These are phyloP conservation scores for Aelia acuminata DNA, from an alignment of 2,888 invertebrate species.

Conservation along the genomic window DNA sequence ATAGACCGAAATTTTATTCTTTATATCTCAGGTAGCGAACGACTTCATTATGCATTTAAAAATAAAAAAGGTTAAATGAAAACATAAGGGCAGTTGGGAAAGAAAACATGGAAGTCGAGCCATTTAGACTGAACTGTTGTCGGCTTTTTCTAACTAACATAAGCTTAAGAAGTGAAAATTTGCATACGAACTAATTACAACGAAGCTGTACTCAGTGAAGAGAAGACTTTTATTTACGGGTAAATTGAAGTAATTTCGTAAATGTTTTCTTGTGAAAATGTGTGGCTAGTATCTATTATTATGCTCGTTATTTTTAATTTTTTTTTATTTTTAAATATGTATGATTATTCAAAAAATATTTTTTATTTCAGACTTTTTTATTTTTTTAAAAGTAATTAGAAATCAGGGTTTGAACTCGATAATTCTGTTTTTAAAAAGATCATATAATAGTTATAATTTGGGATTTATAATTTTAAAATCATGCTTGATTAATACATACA, in stretches of 20 bases:
- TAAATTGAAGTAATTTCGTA: neutral
- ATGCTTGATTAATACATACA: no score
- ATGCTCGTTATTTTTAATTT: neutral
- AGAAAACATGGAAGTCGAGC: neutral
- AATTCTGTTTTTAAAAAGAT: no score
- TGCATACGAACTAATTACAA: conserved; percentile 21
- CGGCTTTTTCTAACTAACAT: neutral
- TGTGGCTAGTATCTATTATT: neutral
- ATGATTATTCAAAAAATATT: no score
- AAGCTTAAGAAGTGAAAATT: conserved; percentile 39
- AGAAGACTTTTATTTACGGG: neutral
- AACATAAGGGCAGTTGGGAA: neutral
- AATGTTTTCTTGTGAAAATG: neutral
- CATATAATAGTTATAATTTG: no score
- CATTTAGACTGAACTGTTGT: neutral
- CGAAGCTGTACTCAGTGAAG: neutral
- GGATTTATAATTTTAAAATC: no score
- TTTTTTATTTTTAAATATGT: neutral
- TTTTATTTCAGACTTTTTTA: no score
- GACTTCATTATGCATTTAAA: neutral
- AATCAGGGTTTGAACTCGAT: no score
- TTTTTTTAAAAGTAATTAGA: no score
- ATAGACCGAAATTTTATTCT: neutral
- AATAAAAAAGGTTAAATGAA: neutral
- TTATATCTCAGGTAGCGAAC: neutral